Conservation (phyloP, 2,113 vertebrate species). For the Euleptes europaea region DNA sequence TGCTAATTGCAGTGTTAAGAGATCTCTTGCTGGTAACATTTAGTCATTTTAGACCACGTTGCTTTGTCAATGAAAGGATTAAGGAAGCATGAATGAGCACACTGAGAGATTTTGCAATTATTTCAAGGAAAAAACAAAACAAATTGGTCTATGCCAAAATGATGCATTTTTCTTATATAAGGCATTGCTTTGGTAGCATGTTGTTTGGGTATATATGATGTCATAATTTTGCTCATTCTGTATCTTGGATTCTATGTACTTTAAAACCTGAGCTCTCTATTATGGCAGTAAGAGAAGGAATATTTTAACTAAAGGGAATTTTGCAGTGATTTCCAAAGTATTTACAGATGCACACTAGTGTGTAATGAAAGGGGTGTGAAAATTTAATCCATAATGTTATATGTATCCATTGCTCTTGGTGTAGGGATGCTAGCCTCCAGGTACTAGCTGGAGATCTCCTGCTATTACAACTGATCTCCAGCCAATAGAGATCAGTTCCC, state of each 20-base stretch:
- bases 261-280: neutral
- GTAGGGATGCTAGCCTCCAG: no score
- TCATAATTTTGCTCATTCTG: neutral
- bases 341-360: neutral
- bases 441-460: no score
- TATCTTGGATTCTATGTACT: neutral
- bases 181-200: neutral
- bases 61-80: conserved; percentile 11
- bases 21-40: conserved; percentile 20
- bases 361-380: no score
- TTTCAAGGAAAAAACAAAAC: neutral
- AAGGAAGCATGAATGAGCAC: conserved; percentile 18
- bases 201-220: neutral
- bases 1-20: conserved; percentile 34
- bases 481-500: no score
- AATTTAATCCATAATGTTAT: neutral
- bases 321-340: neutral
- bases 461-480: no score
- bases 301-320: neutral
- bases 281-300: neutral
- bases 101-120: conserved; percentile 2
- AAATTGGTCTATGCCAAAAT: neutral
- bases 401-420: neutral
- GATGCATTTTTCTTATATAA: neutral
- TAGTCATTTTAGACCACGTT: conserved; percentile 16